These are phyloP conservation scores for Trichonephila clavipes DNA, from an alignment of 1,140 invertebrate species.

Conservation along the genomic window DNA sequence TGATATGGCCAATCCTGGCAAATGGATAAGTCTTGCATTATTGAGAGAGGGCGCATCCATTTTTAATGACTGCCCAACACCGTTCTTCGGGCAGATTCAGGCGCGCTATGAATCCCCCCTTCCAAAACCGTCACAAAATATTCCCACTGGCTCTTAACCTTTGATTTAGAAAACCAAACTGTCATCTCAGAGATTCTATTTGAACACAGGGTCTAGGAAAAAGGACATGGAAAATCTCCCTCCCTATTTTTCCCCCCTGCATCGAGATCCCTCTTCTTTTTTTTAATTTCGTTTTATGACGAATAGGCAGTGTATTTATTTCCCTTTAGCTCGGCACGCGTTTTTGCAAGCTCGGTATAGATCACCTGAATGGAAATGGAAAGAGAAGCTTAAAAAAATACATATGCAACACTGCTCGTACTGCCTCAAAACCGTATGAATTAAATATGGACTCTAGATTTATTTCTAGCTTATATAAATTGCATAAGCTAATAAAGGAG, in stretches of 20 bases:
- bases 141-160: conserved; percentile 76
- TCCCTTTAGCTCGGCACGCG: conserved; percentile 63
- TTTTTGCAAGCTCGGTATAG: conserved; percentile 35
- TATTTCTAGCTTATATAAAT: conserved; percentile 74
- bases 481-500: conserved; percentile 71
- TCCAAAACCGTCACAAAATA: conserved; percentile 68
- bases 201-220: conserved; percentile 48
- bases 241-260: background rate
- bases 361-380: conserved; percentile 30
- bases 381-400: conserved; percentile 39
- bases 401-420: background rate
- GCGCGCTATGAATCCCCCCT: conserved; percentile 54
- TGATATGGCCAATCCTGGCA: conserved; percentile 72
- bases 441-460: conserved; percentile 70
- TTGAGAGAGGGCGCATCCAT: conserved; percentile 62
- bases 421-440: conserved; percentile 72
- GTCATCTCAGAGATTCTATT: conserved; percentile 73
- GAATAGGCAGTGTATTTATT: conserved; percentile 74
- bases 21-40: conserved; percentile 75
- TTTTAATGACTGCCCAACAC: conserved; percentile 74
- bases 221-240: conserved; percentile 54
- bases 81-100: conserved; percentile 51
- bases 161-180: conserved; percentile 77
- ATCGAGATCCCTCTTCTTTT: background rate
- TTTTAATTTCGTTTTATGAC: conserved; percentile 74